Evolutionary conservation across 2,797 vertebrate genomes (phyloP), one percentile per base, ranked within the genome.

Genomic region (Clarias laeviceps): DNA sequence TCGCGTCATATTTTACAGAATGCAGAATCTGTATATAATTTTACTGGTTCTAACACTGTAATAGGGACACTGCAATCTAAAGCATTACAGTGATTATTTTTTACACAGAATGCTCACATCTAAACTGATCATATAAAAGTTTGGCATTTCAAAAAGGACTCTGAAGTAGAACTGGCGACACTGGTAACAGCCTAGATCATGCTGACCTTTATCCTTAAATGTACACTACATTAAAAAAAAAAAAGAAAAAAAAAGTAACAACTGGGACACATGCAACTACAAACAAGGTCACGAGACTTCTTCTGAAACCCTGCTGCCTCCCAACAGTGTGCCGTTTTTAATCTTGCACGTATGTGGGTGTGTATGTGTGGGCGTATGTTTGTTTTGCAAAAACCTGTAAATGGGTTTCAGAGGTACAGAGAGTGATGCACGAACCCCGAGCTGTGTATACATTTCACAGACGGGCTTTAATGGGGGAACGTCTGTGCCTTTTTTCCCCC

Each of bases 371-470:
- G 27, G 82, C 50, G 50, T 77, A 24, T 79, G 83, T 68, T 73
- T 64, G 79, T 72, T 66, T 59, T 50, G 29, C 34, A 65, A 24
- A 37, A 74, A 34, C 37, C 83, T 68, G 64, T 69, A 57, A 80
- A 78, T 74, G 78, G 78, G 69, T n/a, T 50, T 62, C 14, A 34
- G 69, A 73, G 77, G 57, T 70, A 80, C 78, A 65, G 79, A 85
- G 56, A 77, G 64, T 59, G 72, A n/a, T 80, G 80, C 50, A n/a
- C 40, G 27, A 3, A 56, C 18, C 40, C 64, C 15, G 29, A 68
- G 24, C 22, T 1, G 27, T 83, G 56, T 61, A 80, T 40, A 54
- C 61, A 66, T 40, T 65, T 20, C 73, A 78, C 62, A 76, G 84
- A 54, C 64, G 20, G 79, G 82, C 82, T 88, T 77, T 54, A 80